Evolutionary conservation across 2,888 invertebrate species (phyloP).

Genomic region (Ypsolopha sequella): DNA sequence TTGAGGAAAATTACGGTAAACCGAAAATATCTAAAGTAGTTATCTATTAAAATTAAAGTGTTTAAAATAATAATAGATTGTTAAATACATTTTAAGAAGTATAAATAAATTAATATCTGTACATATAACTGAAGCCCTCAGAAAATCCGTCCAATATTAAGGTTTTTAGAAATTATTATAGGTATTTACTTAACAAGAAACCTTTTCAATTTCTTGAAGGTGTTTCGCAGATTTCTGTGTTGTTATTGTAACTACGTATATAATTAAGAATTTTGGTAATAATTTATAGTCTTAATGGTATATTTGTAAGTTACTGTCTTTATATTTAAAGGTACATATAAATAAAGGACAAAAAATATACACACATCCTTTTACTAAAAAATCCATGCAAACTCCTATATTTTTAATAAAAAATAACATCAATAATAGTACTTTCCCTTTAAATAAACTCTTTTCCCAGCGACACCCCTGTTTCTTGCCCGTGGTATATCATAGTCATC

Average conservation of each 20-base stretch:
- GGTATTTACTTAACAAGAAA: neutral
- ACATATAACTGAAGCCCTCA: slow-evolving; percentile 38
- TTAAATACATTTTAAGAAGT: neutral
- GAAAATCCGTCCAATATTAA: slow-evolving; percentile 45
- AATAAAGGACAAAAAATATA: slow-evolving; percentile 1
- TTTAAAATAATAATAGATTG: slow-evolving; percentile 3
- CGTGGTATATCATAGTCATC: slow-evolving; percentile 18
- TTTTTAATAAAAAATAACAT: no score
- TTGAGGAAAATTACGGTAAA: no score
- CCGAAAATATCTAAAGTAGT: no score
- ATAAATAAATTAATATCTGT: slow-evolving; percentile 9
- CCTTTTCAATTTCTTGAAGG: slow-evolving; percentile 6
- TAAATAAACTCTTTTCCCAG: neutral
- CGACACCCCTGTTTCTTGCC: neutral
- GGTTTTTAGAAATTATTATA: neutral
- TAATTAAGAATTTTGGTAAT: no score
- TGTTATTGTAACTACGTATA: no score
- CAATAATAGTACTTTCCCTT: neutral
- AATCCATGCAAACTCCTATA: no score
- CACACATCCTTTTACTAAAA: neutral
- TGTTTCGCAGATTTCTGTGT: slow-evolving; percentile 2
- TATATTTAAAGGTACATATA: neutral
- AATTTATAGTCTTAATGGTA: neutral
- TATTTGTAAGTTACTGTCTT: neutral
- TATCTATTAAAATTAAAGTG: neutral